phyloP scores from a whole-genome alignment of 2,797 vertebrate genomes.

The Epinephelus coioides region DNA sequence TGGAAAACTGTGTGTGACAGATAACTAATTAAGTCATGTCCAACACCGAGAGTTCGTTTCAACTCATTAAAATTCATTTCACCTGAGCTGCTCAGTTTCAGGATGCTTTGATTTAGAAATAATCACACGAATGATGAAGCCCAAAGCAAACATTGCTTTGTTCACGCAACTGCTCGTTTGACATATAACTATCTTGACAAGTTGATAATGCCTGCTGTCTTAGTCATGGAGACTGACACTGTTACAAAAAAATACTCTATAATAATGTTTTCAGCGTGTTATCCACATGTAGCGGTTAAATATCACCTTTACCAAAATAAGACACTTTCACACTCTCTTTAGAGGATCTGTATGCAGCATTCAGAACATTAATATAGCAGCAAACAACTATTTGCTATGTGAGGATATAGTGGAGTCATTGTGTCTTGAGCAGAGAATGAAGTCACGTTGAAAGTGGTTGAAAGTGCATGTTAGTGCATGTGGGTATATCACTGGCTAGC shows the following conservation, averaged over 20 bases:
- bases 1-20: constrained; percentile 38
- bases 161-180: not conserved
- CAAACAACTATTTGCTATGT: no score
- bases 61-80: constrained; percentile 48
- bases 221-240: not conserved
- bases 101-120: constrained; percentile 37
- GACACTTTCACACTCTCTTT: not conserved
- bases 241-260: rapidly evolving
- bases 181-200: constrained; percentile 1
- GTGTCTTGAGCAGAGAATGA: no score
- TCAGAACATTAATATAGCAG: no score
- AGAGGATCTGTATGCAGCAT: no score
- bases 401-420: no score
- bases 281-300: not conserved
- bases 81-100: constrained; percentile 33
- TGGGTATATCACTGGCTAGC: no score
- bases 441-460: no score
- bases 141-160: constrained; percentile 20
- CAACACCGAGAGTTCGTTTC: constrained; percentile 36
- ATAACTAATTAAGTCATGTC: constrained; percentile 44
- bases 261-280: not conserved
- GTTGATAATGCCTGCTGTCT: not conserved
- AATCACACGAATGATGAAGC: constrained; percentile 18
- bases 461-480: no score
- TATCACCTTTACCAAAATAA: not conserved